Evolutionary conservation across 2,888 invertebrate species (phyloP).

Genomic region (Drosophila mimica): DNA sequence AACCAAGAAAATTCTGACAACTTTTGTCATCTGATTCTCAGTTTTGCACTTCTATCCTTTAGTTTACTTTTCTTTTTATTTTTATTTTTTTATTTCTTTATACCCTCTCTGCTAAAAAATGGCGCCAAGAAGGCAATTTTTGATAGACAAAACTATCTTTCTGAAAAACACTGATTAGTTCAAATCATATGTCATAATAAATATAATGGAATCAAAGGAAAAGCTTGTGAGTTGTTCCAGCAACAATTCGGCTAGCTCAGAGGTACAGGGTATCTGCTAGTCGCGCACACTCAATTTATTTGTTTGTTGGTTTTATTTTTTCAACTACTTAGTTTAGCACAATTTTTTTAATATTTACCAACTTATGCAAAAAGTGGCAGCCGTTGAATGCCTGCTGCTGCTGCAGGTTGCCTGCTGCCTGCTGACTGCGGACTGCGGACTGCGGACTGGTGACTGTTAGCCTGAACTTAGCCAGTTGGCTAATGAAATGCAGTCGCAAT

Average conservation of each 20-base stretch:
- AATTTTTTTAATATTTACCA: conserved; percentile 76
- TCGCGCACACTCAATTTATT: neutral
- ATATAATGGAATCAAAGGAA: neutral
- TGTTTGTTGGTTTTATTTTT: neutral
- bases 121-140: neutral
- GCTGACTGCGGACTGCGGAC: neutral
- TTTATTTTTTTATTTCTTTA: too few species aligned
- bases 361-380: conserved; percentile 77
- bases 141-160: neutral
- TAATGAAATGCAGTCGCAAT: conserved; percentile 69
- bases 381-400: conserved; percentile 47
- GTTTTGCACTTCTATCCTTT: conserved; percentile 53
- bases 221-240: neutral
- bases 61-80: neutral
- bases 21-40: conserved; percentile 73
- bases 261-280: conserved; percentile 20
- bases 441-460: neutral
- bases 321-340: conserved; percentile 53
- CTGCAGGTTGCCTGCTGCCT: neutral
- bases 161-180: neutral
- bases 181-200: neutral
- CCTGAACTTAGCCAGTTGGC: conserved; percentile 49
- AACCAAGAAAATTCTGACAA: conserved; percentile 66
- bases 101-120: conserved; percentile 17
- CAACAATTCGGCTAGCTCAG: neutral